Evolutionary conservation across 2,888 invertebrate genomes (phyloP).

Genomic region (Piscicola geometra): DNA sequence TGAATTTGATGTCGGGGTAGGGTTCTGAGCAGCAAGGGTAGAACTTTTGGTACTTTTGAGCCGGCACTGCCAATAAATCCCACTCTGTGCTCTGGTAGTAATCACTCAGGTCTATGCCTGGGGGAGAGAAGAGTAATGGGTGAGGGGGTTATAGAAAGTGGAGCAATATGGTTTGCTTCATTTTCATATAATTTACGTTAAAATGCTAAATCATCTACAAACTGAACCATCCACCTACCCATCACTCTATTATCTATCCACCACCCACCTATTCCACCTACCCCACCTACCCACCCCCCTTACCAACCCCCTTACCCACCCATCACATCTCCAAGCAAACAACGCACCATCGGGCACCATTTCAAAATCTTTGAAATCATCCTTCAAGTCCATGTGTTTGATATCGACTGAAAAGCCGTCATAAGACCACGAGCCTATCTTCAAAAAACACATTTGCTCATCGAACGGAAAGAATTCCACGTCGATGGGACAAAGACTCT

Average conservation of each 20-base stretch:
- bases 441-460: slow-evolving; percentile 90
- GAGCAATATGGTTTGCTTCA: too few species aligned
- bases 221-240: too few species aligned
- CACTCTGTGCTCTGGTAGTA: slow-evolving; percentile 55
- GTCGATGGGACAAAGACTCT: slow-evolving; percentile 65
- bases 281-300: too few species aligned
- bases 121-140: too few species aligned
- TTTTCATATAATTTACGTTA: too few species aligned
- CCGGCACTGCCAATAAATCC: slow-evolving; percentile 63
- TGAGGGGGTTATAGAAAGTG: too few species aligned
- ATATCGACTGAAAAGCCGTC: slow-evolving; percentile 52
- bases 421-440: slow-evolving; percentile 76
- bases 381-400: slow-evolving; percentile 41
- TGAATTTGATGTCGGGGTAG: slow-evolving; percentile 57
- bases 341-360: slow-evolving; percentile 47
- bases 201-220: too few species aligned
- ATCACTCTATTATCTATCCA: too few species aligned
- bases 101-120: slow-evolving; percentile 55
- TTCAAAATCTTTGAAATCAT: slow-evolving; percentile 34
- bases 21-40: slow-evolving; percentile 56
- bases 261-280: too few species aligned
- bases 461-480: slow-evolving; percentile 59
- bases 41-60: slow-evolving; percentile 60
- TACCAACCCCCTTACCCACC: too few species aligned
- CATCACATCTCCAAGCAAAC: too few species aligned